Conservation (phyloP, 2,797 vertebrate genomes). For the Xenentodon cancila region DNA sequence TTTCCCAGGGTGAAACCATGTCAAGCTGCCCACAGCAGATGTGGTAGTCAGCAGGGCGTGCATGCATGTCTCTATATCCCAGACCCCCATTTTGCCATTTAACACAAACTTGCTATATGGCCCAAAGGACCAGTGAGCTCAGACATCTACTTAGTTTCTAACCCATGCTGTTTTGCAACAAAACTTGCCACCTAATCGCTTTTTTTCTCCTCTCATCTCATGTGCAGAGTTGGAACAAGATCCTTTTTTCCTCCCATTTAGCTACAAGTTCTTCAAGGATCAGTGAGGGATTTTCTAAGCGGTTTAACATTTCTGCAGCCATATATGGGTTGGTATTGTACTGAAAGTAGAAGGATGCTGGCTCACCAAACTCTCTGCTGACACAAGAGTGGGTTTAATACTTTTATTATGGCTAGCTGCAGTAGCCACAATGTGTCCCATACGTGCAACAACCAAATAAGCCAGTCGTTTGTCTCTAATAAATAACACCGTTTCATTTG, state of each 20-base stretch:
- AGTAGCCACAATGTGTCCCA: neutral
- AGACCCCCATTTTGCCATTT: too few species aligned
- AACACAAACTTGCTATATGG: too few species aligned
- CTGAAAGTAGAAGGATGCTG: constrained; percentile 16
- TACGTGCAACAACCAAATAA: neutral
- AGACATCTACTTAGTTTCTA: neutral
- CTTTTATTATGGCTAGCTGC: constrained; percentile 9
- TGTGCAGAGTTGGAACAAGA: constrained; percentile 33
- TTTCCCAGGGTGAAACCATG: too few species aligned
- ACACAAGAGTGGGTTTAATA: constrained; percentile 26
- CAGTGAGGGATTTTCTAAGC: constrained; percentile 60
- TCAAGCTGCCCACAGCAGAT: neutral
- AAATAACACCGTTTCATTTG: neutral
- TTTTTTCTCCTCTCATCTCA: constrained; percentile 45
- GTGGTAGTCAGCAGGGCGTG: too few species aligned
- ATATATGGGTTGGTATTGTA: constrained; percentile 53
- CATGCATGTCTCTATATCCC: too few species aligned
- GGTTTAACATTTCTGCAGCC: constrained; percentile 55
- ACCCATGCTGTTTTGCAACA: constrained; percentile 32
- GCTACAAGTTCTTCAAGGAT: constrained; percentile 52
- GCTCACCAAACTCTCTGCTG: constrained; percentile 2
- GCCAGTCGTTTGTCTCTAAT: constrained; percentile 10
- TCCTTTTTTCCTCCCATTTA: constrained; percentile 11
- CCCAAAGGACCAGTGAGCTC: too few species aligned
- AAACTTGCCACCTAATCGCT: constrained; percentile 20